Conservation (phyloP, 2,113 vertebrate species). For the Epinephelus moara region DNA sequence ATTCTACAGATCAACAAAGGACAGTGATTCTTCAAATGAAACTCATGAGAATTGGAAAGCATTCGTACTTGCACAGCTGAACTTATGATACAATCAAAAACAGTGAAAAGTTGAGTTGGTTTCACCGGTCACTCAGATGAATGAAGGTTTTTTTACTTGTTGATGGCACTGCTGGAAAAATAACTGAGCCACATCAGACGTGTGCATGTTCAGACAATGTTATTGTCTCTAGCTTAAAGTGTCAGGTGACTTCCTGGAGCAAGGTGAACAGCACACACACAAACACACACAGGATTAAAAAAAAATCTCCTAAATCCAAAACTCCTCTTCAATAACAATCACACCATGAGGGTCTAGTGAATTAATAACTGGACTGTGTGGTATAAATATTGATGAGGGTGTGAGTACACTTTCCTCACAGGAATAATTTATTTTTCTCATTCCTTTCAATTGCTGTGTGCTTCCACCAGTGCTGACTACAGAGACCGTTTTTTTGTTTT, state of each 20-base stretch:
- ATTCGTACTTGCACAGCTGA: neutral
- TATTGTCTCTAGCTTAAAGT: neutral
- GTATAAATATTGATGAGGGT: slow-evolving; percentile 58
- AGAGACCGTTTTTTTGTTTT: neutral
- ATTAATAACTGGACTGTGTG: slow-evolving; percentile 41
- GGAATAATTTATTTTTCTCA: slow-evolving; percentile 58
- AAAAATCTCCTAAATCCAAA: slow-evolving; percentile 1
- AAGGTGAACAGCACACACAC: neutral
- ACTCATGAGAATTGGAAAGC: neutral
- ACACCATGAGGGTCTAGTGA: slow-evolving; percentile 26
- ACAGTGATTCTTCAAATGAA: neutral
- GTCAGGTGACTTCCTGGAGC: neutral
- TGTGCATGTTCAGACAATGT: neutral
- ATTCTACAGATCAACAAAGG: neutral
- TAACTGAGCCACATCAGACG: neutral
- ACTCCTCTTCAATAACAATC: slow-evolving; percentile 37
- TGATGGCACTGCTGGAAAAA: neutral
- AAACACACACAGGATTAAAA: neutral
- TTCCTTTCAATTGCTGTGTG: slow-evolving; percentile 38
- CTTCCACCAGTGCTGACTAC: slow-evolving; percentile 32
- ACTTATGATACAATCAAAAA: neutral
- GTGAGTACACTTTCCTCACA: slow-evolving; percentile 22
- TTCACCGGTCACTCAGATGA: neutral
- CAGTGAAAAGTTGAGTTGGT: neutral
- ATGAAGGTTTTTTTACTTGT: neutral